Base-by-base conservation (phyloP, 2,113 vertebrate genomes). In the Triplophysa tibetana region DNA sequence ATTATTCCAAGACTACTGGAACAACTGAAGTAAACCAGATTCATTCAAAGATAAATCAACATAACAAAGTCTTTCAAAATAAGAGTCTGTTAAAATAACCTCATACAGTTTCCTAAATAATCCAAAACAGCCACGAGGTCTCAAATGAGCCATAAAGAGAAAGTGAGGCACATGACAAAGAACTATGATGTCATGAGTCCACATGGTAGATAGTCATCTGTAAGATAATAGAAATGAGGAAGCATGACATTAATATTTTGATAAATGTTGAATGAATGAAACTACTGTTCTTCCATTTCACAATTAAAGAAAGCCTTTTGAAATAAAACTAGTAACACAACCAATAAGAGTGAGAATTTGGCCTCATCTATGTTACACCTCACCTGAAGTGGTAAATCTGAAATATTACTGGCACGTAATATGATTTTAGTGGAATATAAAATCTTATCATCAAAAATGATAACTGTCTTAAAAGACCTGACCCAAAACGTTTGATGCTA, bases 301-400 rank as follows among this genome's bases (percentile, higher is more conserved):
- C 54, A 73, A 73, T 73, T 43, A 23, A 73, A 73, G 54, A 54
- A 73, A 58, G 13, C 54, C 23, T 21, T n/a, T 73, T 60, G 3
- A 60, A n/a, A 29, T 13, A 73, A 60, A 43, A 73, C 50, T 41
- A 24, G 24, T 24, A 24, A 24, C 2, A 24, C 1, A 24, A 19
- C 52, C 70, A 41, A 52, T 19, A 73, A 72, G 3, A 58, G 11
- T 21, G 58, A 58, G 52, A 8, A 72, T 56, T 56, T 56, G 54
- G 54, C 7, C 19, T 56, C 17, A 8, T 14, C 4, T 52, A 52
- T 56, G 26, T 70, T 33, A 38, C 52, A 26, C 19, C 52, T 58
- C 52, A 60, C 54, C 70, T 16, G 19, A 58, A 72, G 58, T 29
- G 3, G 70, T 38, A n/a, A 73, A 23, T 10, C 29, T 41, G 7